Conservation (phyloP, 2,113 vertebrate genomes). For the Myanophis thanlyinensis region DNA sequence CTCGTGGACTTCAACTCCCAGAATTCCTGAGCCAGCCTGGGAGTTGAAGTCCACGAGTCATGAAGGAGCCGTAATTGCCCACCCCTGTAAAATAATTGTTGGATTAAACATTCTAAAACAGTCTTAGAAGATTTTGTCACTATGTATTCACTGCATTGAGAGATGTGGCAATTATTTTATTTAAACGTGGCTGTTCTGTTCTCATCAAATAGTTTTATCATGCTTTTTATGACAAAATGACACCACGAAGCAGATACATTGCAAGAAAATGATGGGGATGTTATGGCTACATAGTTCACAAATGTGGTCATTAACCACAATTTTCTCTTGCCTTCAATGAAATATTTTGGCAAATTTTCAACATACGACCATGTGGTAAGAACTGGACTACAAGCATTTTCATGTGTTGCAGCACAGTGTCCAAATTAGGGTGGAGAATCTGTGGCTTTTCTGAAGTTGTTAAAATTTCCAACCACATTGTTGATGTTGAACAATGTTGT, state of each 20-base stretch:
- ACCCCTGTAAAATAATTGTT: neutral
- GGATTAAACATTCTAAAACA: neutral
- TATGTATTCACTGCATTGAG: neutral
- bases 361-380: neutral
- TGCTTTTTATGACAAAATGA: neutral
- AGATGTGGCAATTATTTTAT: neutral
- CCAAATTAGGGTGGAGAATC: neutral
- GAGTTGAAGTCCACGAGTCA: no score
- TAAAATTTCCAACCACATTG: neutral
- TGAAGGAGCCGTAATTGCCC: no score
- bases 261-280: neutral
- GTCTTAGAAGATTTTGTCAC: neutral
- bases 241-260: neutral
- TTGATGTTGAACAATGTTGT: neutral
- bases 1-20: no score
- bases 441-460: neutral
- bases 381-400: neutral
- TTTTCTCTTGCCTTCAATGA: neutral
- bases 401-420: neutral
- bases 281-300: neutral
- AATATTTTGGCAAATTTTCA: neutral
- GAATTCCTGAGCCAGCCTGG: no score
- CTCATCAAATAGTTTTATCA: neutral
- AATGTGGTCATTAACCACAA: neutral
- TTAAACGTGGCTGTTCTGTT: neutral